Evolutionary conservation across 2,797 vertebrate genomes (phyloP), one percentile per base, ranked within the genome.

Genomic region (Coregonus ussuriensis): DNA sequence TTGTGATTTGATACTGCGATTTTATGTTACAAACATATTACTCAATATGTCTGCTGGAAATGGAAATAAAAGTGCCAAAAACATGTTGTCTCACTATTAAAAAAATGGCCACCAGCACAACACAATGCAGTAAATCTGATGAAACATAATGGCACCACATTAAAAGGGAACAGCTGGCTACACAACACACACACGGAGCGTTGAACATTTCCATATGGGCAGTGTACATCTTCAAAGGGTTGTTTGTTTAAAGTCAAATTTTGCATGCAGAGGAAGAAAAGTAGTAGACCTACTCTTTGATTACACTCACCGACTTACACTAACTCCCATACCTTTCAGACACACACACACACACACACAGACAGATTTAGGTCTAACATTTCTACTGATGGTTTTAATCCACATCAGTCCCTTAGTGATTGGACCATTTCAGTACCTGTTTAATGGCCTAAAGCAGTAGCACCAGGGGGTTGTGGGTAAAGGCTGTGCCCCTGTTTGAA

Each of bases 131-230:
- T 85, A 84, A 90, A 85, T 85, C 84, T 86, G 78, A 79, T 85
- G 83, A 85, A 89, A 89, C 85, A 86, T 92, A 91, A 93, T 83
- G 81, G 82, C 79, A 76, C 82, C 77, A 78, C 77, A 84, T 87
- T 81, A 86, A 76, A 83, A 85, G 82, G 89, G 88, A 92, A 90
- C 88, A 82, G 83, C 80, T 83, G 88, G 85, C 84, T 87, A 53
- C 54, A 78, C 74, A 77, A 68, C 70, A 75, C 74, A 73, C 74
- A 62, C 74, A 75, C 72, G 54, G 68, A 84, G 82, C 63, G 53
- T 84, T 83, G 83, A 93, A 84, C 83, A 88, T 90, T 93, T 90
- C 89, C 92, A 93, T 92, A 83, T 93, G 93, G 85, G 65, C 74
- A 71, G 87, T 82, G 77, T 83, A 85, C 67, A 75, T 80, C 88